A percentile compares a stretch with the other conserved stretches of the same genome.
Conservation (phyloP, 2,888 invertebrate species). For the Drosophila sordidula region DNA sequence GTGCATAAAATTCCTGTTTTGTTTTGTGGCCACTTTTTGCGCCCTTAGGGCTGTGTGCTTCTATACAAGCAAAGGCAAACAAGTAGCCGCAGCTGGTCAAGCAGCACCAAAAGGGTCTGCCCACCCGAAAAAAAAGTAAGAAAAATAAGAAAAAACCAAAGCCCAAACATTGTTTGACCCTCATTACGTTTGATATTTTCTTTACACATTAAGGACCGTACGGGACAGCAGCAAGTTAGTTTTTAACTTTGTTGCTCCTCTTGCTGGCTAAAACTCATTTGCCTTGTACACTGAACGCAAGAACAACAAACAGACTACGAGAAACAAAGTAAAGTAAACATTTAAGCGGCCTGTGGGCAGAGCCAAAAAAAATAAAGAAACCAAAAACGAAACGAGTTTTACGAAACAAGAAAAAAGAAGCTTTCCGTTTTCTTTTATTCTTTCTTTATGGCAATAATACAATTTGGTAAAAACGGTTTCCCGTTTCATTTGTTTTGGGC, state of each 20-base stretch:
- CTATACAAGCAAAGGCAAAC: slow-evolving; percentile 20
- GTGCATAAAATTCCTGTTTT: slow-evolving; percentile 52
- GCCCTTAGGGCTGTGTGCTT: slow-evolving; percentile 25
- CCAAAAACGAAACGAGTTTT: slow-evolving; percentile 41
- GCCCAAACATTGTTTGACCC: slow-evolving; percentile 73
- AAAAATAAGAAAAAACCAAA: slow-evolving; percentile 46
- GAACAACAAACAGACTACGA: slow-evolving; percentile 36
- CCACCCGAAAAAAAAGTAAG: slow-evolving; percentile 1
- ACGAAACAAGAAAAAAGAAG: slow-evolving; percentile 6
- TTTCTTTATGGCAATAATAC: slow-evolving; percentile 64
- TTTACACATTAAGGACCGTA: slow-evolving; percentile 54
- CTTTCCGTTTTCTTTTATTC: slow-evolving; percentile 33
- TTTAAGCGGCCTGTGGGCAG: slow-evolving; percentile 58
- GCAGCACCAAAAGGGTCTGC: slow-evolving; percentile 30
- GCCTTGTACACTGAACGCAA: slow-evolving; percentile 36
- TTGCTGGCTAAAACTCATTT: slow-evolving; percentile 66
- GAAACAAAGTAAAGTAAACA: slow-evolving; percentile 66
- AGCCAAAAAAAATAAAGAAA: slow-evolving; percentile 7
- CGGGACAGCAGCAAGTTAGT: slow-evolving; percentile 56
- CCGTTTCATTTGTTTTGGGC: slow-evolving; percentile 34
- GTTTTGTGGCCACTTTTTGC: slow-evolving; percentile 48
- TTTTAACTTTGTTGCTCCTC: slow-evolving; percentile 50
- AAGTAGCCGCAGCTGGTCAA: slow-evolving; percentile 44
- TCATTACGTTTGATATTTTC: slow-evolving; percentile 77
- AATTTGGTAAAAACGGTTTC: slow-evolving; percentile 64